Evolutionary conservation across 2,888 invertebrate genomes (phyloP).

Genomic region (Cephus pulcher): DNA sequence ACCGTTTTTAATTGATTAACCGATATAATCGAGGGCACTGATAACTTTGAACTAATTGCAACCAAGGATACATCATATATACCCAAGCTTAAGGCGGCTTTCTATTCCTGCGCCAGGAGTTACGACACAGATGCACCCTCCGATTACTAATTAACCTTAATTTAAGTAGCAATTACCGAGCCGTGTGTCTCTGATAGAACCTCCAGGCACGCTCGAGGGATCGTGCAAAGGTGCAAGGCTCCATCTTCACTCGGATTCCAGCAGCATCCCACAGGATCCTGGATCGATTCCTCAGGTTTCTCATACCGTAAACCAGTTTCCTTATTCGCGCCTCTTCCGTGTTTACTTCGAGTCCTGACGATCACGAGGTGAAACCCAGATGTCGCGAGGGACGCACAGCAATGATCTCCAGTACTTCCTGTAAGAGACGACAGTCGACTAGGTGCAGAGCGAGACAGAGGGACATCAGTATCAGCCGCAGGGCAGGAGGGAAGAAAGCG

Average conservation of each 20-base stretch:
- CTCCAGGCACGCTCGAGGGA: not conserved
- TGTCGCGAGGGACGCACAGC: not conserved
- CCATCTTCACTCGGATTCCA: not conserved
- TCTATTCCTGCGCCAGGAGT: not conserved
- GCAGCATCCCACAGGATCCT: not conserved
- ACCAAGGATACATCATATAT: not conserved
- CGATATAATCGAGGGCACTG: not conserved
- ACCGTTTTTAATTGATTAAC: not conserved
- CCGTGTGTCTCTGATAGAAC: not conserved
- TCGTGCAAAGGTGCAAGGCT: not conserved
- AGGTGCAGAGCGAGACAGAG: not conserved
- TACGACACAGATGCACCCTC: not conserved
- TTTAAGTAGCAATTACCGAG: not conserved
- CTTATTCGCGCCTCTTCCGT: not conserved
- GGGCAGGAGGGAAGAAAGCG: slow-evolving; percentile 14
- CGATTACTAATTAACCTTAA: not conserved
- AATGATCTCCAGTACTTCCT: not conserved
- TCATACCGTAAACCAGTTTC: not conserved
- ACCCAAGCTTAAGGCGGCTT: not conserved
- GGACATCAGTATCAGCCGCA: not conserved
- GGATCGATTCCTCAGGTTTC: not conserved
- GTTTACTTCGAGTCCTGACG: not conserved
- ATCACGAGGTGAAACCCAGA: not conserved
- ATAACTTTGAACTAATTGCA: not conserved
- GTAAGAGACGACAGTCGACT: not conserved